These are phyloP conservation scores for Andrena camellia DNA, from an alignment of 2,888 invertebrate species.

Conservation along the genomic window DNA sequence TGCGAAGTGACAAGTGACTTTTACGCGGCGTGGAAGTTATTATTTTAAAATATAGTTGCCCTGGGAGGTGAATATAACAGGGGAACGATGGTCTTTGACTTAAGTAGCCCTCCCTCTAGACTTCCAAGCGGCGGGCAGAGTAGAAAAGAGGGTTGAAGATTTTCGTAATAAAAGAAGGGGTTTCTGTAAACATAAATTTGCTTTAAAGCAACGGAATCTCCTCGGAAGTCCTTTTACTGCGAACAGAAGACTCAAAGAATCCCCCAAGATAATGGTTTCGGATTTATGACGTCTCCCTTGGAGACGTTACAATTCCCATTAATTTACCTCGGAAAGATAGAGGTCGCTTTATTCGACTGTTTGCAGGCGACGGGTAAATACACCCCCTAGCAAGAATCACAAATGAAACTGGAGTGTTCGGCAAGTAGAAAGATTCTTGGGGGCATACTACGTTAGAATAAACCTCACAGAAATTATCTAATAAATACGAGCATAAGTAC, in stretches of 20 bases:
- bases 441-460: too few relatives aligned
- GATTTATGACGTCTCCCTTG: conserved; percentile 36
- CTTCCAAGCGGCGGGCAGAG: too few relatives aligned
- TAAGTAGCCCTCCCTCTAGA: too few relatives aligned
- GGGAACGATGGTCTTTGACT: too few relatives aligned
- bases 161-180: background rate
- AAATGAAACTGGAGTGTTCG: background rate
- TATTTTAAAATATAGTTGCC: background rate
- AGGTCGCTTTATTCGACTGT: conserved; percentile 8
- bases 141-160: background rate
- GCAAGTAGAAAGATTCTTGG: too few relatives aligned
- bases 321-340: conserved; percentile 31
- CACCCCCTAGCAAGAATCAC: background rate
- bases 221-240: conserved; percentile 14
- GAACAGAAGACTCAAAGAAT: conserved; percentile 35
- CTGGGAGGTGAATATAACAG: too few relatives aligned
- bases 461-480: too few relatives aligned
- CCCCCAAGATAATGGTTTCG: conserved; percentile 39
- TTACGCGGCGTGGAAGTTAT: background rate
- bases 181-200: conserved; percentile 35
- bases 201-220: conserved; percentile 15
- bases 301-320: conserved; percentile 49
- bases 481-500: too few relatives aligned
- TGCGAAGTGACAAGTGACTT: background rate
- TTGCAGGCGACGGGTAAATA: conserved; percentile 33